Base-by-base conservation (phyloP, 2,113 vertebrate species). In the Callocephalon fimbriatum region DNA sequence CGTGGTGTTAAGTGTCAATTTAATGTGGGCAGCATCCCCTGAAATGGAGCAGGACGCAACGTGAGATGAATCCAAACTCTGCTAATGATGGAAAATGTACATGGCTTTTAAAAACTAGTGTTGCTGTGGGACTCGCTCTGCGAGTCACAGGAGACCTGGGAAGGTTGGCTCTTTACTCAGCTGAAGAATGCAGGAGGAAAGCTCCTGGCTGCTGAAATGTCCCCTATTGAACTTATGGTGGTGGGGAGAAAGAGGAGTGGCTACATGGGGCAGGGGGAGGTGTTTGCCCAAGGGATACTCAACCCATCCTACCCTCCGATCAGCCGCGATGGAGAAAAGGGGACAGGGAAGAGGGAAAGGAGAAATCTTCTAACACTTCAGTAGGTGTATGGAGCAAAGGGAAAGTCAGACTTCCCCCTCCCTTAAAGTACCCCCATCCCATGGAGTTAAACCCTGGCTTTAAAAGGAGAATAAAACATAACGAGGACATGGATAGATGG, bases 381-480 rank as follows among this genome's bases (percentile, higher is more conserved):
- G 0, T 15, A 35, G 15, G 54, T 59, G 86, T 85, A 72, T 83
- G 68, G 81, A 75, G 54, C 93, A 85, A 90, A 87, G 87, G 73
- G 73, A 89, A 95, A 87, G 82, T 71, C 84, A 95, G 88, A 26
- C 37, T 37, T 72, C 45, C 37, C 68, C 26, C 67, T 70, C 38
- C 88, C 67, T 86, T 23, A 54, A 45, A 75, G 68, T 8, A 22
- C 44, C 45, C 77, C 53, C n/a, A 62, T 85, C 62, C 84, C 7
- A 0, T 58, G 50, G 76, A 70, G 95, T 91, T 92, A 76, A 95
- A 91, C 35, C 22, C 62, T 58, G 92, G 25, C 37, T 97, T 96
- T 97, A 92, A 93, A 93, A 87, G 91, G 92, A 90, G 90, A 90
- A 80, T 79, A 90, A 97, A 92, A 95, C 95, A 88, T 95, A 97